phyloP scores from a whole-genome alignment of 1,140 invertebrate species.

The Capitella teleta region DNA sequence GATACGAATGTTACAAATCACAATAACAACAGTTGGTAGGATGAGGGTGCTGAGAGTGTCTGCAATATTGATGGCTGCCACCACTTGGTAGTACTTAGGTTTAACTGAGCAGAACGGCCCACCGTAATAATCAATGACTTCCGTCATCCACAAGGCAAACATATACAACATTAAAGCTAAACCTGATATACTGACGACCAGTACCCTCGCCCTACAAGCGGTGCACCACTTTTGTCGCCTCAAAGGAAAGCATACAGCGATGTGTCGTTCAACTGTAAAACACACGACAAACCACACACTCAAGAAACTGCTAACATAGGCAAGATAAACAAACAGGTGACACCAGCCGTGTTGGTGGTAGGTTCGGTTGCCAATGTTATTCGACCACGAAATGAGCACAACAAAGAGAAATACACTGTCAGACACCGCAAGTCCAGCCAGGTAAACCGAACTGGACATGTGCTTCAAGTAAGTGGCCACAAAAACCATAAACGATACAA shows the following conservation, averaged over 20 bases:
- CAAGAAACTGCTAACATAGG: constrained; percentile 19
- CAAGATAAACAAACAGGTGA: constrained; percentile 19
- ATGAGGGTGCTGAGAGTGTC: too few species aligned
- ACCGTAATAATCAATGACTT: neutral
- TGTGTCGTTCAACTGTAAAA: constrained; percentile 30
- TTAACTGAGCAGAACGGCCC: constrained; percentile 32
- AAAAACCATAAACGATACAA: constrained; percentile 59
- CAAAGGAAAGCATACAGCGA: constrained; percentile 23
- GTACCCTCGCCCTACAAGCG: constrained; percentile 13
- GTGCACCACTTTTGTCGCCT: constrained; percentile 16
- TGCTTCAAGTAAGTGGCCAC: constrained; percentile 55
- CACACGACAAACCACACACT: constrained; percentile 26
- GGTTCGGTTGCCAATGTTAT: constrained; percentile 40
- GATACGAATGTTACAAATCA: too few species aligned
- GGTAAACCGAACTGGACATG: constrained; percentile 55
- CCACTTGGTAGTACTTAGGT: constrained; percentile 39
- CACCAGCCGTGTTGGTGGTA: constrained; percentile 17
- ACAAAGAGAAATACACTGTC: constrained; percentile 46
- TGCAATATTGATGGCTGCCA: too few species aligned
- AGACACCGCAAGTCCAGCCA: constrained; percentile 46
- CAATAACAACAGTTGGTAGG: too few species aligned
- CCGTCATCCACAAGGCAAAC: constrained; percentile 3
- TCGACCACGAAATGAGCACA: constrained; percentile 46
- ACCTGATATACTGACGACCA: constrained; percentile 6
- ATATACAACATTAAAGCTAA: constrained; percentile 11